Conservation (phyloP, 2,113 vertebrate genomes). For the Struthio camelus region DNA sequence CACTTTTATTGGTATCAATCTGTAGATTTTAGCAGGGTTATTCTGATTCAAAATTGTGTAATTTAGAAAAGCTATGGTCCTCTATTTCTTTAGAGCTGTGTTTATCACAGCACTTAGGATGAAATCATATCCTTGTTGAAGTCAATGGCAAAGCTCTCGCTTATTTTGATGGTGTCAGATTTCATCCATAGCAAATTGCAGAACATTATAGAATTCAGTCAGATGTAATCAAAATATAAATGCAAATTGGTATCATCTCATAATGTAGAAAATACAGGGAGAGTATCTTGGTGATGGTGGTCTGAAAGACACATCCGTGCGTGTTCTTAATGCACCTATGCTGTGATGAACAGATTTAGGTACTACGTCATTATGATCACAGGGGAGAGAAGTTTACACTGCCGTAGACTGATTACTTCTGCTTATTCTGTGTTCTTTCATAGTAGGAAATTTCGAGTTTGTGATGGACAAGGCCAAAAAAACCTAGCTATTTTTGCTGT, state of each 20-base stretch:
- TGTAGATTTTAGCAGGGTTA: neutral
- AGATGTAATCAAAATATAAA: slow-evolving; percentile 63
- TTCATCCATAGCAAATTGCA: slow-evolving; percentile 1
- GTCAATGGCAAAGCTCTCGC: neutral
- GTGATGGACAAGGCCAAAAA: slow-evolving; percentile 7
- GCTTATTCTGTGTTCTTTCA: neutral
- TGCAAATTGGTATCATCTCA: slow-evolving; percentile 41
- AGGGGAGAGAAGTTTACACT: slow-evolving; percentile 30
- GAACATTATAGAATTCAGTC: slow-evolving; percentile 19
- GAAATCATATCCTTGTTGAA: neutral
- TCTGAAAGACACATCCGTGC: slow-evolving; percentile 56
- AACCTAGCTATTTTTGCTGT: neutral
- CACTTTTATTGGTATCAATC: neutral
- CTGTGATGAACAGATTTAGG: slow-evolving; percentile 46
- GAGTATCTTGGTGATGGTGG: slow-evolving; percentile 28
- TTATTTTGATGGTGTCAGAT: slow-evolving; percentile 27
- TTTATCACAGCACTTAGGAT: neutral
- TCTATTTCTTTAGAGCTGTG: neutral
- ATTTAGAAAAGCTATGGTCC: neutral
- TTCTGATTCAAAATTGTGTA: neutral
- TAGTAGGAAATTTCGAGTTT: neutral
- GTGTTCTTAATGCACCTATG: slow-evolving; percentile 43
- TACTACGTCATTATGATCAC: slow-evolving; percentile 42
- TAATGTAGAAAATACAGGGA: slow-evolving; percentile 44
- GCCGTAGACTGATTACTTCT: slow-evolving; percentile 51